A percentile compares a stretch with the other conserved stretches of the same genome.
Evolutionary conservation across 2,888 invertebrate species (phyloP).

Genomic region (Machimus rusticus): DNA sequence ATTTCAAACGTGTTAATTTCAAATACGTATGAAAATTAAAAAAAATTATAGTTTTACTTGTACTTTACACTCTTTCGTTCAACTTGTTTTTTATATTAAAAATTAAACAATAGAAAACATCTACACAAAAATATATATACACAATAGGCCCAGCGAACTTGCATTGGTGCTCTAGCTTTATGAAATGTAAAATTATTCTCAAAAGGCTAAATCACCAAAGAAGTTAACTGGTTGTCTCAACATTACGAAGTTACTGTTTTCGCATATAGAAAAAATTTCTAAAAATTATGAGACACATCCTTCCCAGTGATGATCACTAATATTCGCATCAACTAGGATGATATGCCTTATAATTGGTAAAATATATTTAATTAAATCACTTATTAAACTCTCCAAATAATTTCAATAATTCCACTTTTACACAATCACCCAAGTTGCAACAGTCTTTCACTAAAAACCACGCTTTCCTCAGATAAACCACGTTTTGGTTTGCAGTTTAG

Average conservation of each 20-base stretch:
- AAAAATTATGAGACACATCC: slow-evolving; percentile 11
- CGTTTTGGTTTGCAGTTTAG: neutral
- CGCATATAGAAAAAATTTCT: neutral
- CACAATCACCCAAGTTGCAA: neutral
- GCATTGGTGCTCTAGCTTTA: slow-evolving; percentile 33
- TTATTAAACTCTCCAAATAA: neutral
- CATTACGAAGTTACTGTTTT: neutral
- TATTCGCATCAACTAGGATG: neutral
- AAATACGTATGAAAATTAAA: too few species aligned
- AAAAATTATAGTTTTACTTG: too few species aligned
- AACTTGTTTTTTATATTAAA: too few species aligned
- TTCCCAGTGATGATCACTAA: slow-evolving; percentile 1
- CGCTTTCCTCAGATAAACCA: neutral
- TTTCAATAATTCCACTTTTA: neutral
- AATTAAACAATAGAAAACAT: too few species aligned
- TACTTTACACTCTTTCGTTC: too few species aligned
- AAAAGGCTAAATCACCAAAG: slow-evolving; percentile 30
- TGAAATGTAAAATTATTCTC: neutral
- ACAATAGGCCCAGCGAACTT: neutral
- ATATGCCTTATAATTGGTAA: neutral
- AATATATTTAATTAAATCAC: neutral
- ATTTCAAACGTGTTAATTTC: too few species aligned
- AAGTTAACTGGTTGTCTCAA: neutral
- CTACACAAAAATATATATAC: neutral
- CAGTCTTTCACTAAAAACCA: neutral